These are phyloP conservation scores for Alcedo quadribrachys DNA, from an alignment of 2,797 vertebrate genomes.

Conservation along the genomic window DNA sequence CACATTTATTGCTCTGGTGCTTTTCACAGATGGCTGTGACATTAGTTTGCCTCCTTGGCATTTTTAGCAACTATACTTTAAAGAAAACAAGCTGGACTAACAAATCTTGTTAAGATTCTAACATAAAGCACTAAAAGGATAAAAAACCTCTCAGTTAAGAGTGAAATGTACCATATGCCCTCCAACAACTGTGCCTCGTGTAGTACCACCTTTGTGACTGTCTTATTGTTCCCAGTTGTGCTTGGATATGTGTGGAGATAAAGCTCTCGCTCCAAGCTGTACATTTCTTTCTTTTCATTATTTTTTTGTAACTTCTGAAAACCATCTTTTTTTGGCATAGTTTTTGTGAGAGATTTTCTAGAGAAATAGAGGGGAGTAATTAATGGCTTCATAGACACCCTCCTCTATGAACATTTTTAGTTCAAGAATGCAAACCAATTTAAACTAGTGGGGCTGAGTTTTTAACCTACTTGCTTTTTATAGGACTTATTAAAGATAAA, in stretches of 20 bases:
- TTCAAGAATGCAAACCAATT: slow-evolving; percentile 35
- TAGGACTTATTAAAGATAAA: slow-evolving; percentile 60
- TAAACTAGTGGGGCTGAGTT: slow-evolving; percentile 52
- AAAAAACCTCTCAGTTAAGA: slow-evolving; percentile 45
- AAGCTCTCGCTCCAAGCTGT: slow-evolving; percentile 17
- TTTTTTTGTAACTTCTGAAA: slow-evolving; percentile 25
- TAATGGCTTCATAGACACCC: slow-evolving; percentile 20
- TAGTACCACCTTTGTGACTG: slow-evolving; percentile 8
- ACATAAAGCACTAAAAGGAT: slow-evolving; percentile 48
- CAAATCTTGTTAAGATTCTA: slow-evolving; percentile 55
- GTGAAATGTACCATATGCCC: slow-evolving; percentile 31
- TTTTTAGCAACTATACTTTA: slow-evolving; percentile 60
- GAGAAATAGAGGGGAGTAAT: slow-evolving; percentile 25
- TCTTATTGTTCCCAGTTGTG: slow-evolving; percentile 25
- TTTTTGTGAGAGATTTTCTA: neutral
- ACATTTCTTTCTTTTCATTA: slow-evolving; percentile 25
- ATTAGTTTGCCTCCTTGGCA: slow-evolving; percentile 40
- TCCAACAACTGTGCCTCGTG: slow-evolving; percentile 29
- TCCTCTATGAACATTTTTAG: slow-evolving; percentile 35
- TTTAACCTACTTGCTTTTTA: slow-evolving; percentile 62
- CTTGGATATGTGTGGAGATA: slow-evolving; percentile 19
- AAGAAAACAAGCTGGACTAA: slow-evolving; percentile 65
- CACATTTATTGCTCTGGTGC: slow-evolving; percentile 34
- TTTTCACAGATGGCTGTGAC: slow-evolving; percentile 47
- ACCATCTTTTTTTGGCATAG: neutral